Conservation (phyloP, 2,888 invertebrate genomes). For the Archips crataeganus region DNA sequence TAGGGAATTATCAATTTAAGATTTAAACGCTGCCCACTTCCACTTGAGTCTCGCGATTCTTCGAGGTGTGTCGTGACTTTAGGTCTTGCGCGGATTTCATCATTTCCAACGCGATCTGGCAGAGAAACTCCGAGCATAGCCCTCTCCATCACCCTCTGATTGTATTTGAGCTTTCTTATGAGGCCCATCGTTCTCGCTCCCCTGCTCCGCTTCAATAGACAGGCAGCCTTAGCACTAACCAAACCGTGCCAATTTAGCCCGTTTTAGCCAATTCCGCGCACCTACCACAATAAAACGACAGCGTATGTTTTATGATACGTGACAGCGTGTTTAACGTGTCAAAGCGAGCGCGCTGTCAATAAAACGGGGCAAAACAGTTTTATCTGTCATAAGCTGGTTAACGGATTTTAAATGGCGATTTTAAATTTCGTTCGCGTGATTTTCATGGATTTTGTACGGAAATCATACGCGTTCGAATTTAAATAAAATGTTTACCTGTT, state of each 20-base stretch:
- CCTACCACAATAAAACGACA: constrained; percentile 14
- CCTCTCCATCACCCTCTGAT: too few relatives aligned
- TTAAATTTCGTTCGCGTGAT: constrained; percentile 14
- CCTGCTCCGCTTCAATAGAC: not conserved
- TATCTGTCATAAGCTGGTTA: constrained; percentile 50
- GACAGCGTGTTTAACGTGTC: constrained; percentile 43
- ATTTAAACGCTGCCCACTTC: too few relatives aligned
- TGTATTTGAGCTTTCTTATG: too few relatives aligned
- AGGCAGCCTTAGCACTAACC: not conserved
- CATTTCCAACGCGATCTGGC: too few relatives aligned
- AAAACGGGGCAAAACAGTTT: constrained; percentile 51
- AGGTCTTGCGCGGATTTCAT: too few relatives aligned
- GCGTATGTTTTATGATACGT: constrained; percentile 42
- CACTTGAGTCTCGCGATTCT: too few relatives aligned
- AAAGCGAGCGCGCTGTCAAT: constrained; percentile 47
- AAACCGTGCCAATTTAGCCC: constrained; percentile 5
- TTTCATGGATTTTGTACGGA: not conserved
- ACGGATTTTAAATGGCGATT: constrained; percentile 43
- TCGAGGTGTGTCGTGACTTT: too few relatives aligned
- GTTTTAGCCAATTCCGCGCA: constrained; percentile 2
- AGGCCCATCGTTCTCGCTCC: too few relatives aligned
- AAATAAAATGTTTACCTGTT: too few relatives aligned
- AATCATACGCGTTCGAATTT: not conserved
- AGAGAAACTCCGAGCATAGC: too few relatives aligned
- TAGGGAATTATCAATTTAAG: too few relatives aligned